Percentiles rank a stretch among this genome's conserved stretches.
Conservation (phyloP, 1,140 invertebrate genomes). For the Bemisia tabaci region DNA sequence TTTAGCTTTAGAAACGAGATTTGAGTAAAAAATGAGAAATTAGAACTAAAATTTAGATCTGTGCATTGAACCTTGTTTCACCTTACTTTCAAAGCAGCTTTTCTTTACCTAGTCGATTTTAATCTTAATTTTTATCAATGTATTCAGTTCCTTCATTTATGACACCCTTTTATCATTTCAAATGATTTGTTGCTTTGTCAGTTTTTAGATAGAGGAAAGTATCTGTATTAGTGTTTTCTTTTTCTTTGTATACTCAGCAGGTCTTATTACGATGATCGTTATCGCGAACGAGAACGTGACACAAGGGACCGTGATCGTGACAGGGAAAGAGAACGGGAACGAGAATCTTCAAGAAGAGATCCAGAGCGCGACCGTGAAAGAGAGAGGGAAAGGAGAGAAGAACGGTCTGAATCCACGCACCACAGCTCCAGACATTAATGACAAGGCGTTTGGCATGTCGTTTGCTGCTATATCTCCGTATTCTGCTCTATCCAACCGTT, state of each 20-base stretch:
- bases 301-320: conserved; percentile 40
- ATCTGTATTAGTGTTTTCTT: too few relatives aligned
- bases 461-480: conserved; percentile 5
- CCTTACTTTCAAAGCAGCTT: too few relatives aligned
- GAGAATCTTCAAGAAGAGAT: conserved; percentile 42
- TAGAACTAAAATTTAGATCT: too few relatives aligned
- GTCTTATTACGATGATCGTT: conserved; percentile 63
- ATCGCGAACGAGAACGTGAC: conserved; percentile 46
- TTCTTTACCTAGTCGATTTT: too few relatives aligned
- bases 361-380: conserved; percentile 43
- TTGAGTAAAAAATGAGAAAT: too few relatives aligned
- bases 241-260: neutral
- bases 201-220: too few relatives aligned
- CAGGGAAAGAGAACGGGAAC: conserved; percentile 46
- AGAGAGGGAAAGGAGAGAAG: conserved; percentile 48
- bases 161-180: too few relatives aligned
- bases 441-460: conserved; percentile 5
- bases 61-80: too few relatives aligned
- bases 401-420: conserved; percentile 45
- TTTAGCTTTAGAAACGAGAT: too few relatives aligned
- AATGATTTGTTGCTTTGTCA: too few relatives aligned
- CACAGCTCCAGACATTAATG: conserved; percentile 31
- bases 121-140: too few relatives aligned
- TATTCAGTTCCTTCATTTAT: too few relatives aligned
- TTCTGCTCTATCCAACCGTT: conserved; percentile 6